Evolutionary conservation across 1,140 invertebrate species (phyloP).

Genomic region (Mercenaria mercenaria): DNA sequence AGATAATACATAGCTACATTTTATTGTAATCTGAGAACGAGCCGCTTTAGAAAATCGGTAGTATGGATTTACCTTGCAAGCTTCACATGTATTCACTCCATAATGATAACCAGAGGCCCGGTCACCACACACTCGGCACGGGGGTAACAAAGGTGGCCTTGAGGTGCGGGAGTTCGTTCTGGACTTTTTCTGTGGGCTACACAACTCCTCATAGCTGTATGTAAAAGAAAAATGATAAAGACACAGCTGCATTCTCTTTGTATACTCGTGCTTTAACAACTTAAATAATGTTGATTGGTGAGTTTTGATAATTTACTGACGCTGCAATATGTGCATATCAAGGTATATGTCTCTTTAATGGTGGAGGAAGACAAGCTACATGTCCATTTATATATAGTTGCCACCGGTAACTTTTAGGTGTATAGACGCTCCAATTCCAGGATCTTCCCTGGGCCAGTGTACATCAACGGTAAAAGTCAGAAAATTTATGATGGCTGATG

Average conservation of each 20-base stretch:
- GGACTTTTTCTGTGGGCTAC: slow-evolving; percentile 13
- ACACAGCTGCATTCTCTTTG: no score
- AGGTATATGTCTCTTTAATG: not conserved
- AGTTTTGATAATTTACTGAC: not conserved
- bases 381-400: no score
- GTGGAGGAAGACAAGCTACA: not conserved
- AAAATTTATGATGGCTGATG: no score
- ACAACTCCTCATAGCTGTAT: not conserved
- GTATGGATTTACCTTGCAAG: slow-evolving; percentile 85
- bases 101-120: slow-evolving; percentile 86
- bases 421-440: no score
- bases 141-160: slow-evolving; percentile 66
- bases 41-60: no score
- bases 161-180: not conserved
- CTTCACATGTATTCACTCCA: slow-evolving; percentile 86
- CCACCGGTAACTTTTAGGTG: no score
- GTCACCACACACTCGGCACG: slow-evolving; percentile 86
- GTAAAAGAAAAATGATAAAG: not conserved
- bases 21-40: no score
- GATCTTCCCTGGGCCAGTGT: no score
- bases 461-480: no score
- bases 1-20: no score
- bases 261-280: no score
- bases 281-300: no score
- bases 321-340: not conserved